Base-by-base conservation (phyloP, 2,113 vertebrate species). In the Stigmatopora nigra region DNA sequence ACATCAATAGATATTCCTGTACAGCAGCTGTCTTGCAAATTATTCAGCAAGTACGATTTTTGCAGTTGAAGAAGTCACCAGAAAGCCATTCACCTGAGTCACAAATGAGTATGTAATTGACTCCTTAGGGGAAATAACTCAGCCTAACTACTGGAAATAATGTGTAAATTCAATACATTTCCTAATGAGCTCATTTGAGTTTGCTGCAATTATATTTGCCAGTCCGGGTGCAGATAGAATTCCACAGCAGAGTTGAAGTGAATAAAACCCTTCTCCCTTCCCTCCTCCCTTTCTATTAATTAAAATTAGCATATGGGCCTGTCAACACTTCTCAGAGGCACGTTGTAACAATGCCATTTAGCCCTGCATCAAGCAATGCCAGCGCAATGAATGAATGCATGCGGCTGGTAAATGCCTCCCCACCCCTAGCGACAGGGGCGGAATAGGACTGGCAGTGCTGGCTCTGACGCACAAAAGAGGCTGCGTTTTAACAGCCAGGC, bases 301-400 rank as follows among this genome's bases (percentile, higher is more conserved):
- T 98, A 95, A 94, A 95, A 95, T 95, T 93, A 94, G 93, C 94
- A 94, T 96, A 96, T 93, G 94, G 93, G 93, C 92, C 94, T 98
- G 94, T 96, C 94, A 97, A 96, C 94, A 95, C 93, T 93, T 94
- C 93, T 93, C 92, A 91, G 91, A 93, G 92, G 91, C 90, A 80
- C 89, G 90, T 92, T 95, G 93, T 94, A 96, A 93, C 93, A 93
- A 94, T 95, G 94, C 93, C 93, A 97, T 96, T 99, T 95, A 95
- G 94, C 93, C 93, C 92, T 88, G 92, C 92, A 93, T 93, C 92
- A 92, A 92, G 93, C 92, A 90, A 91, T 93, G 94, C 94, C 93
- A 91, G 84, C 90, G 90, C 59, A 15, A 61, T 46, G 91, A 95
- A 93, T 93, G 94, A 93, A 93, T 94, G 91, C 63, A 80, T 84